Conservation (phyloP, 1,140 invertebrate genomes). For the Penaeus indicus region DNA sequence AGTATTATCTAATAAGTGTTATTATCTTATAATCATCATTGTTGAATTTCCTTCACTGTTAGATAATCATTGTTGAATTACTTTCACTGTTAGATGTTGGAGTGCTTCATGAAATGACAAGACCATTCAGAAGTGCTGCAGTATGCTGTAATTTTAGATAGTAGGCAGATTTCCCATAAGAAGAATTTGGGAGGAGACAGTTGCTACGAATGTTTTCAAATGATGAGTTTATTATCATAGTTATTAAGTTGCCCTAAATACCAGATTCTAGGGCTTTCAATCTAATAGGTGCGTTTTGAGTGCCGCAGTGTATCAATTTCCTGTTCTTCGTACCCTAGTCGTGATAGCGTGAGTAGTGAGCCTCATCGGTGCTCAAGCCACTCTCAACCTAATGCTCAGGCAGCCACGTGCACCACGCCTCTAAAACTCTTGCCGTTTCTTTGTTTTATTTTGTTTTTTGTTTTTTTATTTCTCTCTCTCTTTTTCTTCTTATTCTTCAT, state of each 20-base stretch:
- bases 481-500: too few relatives aligned
- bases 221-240: constrained; percentile 36
- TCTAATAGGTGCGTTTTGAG: constrained; percentile 49
- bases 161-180: too few relatives aligned
- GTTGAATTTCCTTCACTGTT: too few relatives aligned
- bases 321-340: constrained; percentile 62
- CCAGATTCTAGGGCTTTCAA: constrained; percentile 23
- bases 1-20: too few relatives aligned
- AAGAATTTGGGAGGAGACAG: not conserved
- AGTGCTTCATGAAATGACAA: too few relatives aligned
- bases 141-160: too few relatives aligned
- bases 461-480: not conserved
- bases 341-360: constrained; percentile 61
- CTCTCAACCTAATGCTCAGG: constrained; percentile 63
- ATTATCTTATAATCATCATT: too few relatives aligned
- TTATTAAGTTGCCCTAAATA: constrained; percentile 41
- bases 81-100: too few relatives aligned
- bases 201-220: constrained; percentile 20
- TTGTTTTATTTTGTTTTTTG: not conserved
- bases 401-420: constrained; percentile 52
- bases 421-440: not conserved
- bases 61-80: too few relatives aligned
- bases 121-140: too few relatives aligned
- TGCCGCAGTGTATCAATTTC: constrained; percentile 55
- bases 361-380: constrained; percentile 56